Conservation (phyloP, 2,113 vertebrate genomes). For the Dendrocopos noguchii region DNA sequence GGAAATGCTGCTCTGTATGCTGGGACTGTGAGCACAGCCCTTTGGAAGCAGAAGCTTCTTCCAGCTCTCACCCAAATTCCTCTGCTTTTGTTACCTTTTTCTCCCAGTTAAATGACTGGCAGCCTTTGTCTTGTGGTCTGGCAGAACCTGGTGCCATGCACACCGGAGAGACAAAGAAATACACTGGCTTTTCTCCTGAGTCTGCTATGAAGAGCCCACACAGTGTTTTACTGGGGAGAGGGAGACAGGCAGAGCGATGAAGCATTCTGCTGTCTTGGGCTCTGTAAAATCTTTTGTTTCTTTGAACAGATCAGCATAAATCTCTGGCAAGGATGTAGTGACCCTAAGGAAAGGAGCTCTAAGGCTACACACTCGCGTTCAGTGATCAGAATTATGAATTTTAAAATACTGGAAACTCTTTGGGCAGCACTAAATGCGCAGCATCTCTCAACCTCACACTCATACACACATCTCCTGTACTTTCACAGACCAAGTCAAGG, state of each 20-base stretch:
- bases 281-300: neutral
- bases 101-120: neutral
- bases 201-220: neutral
- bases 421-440: neutral
- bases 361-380: neutral
- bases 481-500: neutral
- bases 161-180: neutral
- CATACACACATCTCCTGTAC: neutral
- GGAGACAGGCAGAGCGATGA: neutral
- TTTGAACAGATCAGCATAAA: neutral
- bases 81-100: neutral
- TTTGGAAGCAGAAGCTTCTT: neutral
- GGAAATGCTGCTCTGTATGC: neutral
- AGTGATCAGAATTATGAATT: neutral
- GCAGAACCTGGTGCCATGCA: slow-evolving; percentile 32
- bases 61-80: slow-evolving; percentile 19
- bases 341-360: neutral
- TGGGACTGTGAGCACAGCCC: neutral
- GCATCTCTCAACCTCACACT: neutral
- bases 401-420: neutral
- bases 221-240: neutral
- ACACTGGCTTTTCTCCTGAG: neutral
- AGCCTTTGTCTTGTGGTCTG: neutral
- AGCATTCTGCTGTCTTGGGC: neutral
- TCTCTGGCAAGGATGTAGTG: neutral